These are phyloP conservation scores for Mythimna vitellina DNA, from an alignment of 2,888 invertebrate species.

Conservation along the genomic window DNA sequence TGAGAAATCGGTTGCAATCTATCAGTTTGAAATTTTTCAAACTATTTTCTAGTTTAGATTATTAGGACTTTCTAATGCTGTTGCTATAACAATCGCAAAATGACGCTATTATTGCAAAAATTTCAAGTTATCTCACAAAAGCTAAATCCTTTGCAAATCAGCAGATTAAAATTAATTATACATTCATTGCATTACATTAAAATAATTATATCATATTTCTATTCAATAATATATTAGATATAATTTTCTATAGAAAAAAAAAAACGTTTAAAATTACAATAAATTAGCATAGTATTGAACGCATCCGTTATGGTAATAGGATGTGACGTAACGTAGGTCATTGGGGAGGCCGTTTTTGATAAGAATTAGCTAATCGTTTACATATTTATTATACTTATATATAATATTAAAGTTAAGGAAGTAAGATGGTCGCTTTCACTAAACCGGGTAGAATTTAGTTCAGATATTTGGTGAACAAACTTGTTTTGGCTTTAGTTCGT, in stretches of 20 bases:
- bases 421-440: constrained; percentile 35
- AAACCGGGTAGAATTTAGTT: background rate
- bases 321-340: constrained; percentile 54
- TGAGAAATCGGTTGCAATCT: background rate
- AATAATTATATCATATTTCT: background rate
- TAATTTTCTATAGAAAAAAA: background rate
- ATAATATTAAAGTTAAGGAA: background rate
- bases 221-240: constrained; percentile 1
- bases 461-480: background rate
- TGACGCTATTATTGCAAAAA: background rate
- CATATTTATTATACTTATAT: constrained; percentile 15
- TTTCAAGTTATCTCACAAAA: constrained; percentile 1
- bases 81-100: background rate
- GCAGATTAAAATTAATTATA: background rate
- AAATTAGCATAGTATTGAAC: constrained; percentile 32
- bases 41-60: background rate
- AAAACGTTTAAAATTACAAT: constrained; percentile 6
- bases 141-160: background rate
- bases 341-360: constrained; percentile 44
- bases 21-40: background rate
- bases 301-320: constrained; percentile 47
- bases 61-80: constrained; percentile 7
- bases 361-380: constrained; percentile 36
- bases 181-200: constrained; percentile 11
- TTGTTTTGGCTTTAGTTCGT: background rate